A percentile compares a stretch with the other conserved stretches of the same genome.
Evolutionary conservation across 2,797 vertebrate species (phyloP).

Genomic region (Dallia pectoralis): DNA sequence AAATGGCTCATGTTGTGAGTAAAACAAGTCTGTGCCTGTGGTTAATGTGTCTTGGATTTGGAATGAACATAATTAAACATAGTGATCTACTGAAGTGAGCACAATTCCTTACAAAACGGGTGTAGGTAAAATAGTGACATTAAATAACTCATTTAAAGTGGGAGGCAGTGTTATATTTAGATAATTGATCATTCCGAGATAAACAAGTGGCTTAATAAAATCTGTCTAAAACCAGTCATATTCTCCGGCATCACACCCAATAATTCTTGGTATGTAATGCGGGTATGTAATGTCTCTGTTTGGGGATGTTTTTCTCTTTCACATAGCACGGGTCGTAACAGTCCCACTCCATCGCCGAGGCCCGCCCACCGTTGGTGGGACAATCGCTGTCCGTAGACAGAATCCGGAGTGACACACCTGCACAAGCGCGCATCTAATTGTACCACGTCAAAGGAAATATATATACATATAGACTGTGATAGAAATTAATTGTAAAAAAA

Average conservation of each 20-base stretch:
- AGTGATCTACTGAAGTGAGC: not conserved
- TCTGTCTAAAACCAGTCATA: conserved; percentile 26
- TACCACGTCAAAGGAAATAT: not conserved
- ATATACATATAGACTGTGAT: not conserved
- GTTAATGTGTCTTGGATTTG: not conserved
- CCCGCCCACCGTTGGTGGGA: conserved; percentile 57
- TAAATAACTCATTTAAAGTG: no score
- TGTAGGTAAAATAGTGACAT: not conserved
- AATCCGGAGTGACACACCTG: conserved; percentile 81
- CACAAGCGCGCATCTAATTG: not conserved
- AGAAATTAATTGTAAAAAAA: not conserved
- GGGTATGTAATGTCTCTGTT: conserved; percentile 66
- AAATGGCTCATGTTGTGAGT: not conserved
- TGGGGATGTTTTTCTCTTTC: conserved; percentile 74
- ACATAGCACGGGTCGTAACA: conserved; percentile 83
- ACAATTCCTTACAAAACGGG: not conserved
- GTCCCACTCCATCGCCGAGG: conserved; percentile 74
- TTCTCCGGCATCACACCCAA: conserved; percentile 69
- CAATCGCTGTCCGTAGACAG: conserved; percentile 81
- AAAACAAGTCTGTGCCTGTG: not conserved
- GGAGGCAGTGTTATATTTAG: not conserved
- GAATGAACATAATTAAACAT: not conserved
- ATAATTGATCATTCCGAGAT: not conserved
- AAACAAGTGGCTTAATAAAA: conserved; percentile 27
- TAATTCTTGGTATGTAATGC: conserved; percentile 77